Conservation (phyloP, 2,888 invertebrate genomes). For the Clusia tigrina region DNA sequence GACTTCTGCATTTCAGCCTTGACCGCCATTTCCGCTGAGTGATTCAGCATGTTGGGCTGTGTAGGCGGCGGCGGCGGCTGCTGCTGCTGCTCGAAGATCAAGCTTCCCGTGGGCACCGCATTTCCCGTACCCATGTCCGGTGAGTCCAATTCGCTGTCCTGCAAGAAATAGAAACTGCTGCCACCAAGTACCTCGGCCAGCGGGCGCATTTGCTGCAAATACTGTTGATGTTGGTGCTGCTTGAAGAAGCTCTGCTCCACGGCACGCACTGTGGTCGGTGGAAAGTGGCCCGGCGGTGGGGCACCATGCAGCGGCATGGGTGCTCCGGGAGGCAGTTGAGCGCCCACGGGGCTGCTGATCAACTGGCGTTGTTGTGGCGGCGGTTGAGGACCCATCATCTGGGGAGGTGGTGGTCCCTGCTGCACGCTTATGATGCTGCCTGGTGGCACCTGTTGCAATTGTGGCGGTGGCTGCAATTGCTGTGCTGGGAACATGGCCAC, state of each 20-base stretch:
- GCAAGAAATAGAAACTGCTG: conserved; percentile 82
- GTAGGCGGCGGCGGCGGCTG: conserved; percentile 36
- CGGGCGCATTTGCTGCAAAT: conserved; percentile 70
- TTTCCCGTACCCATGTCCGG: conserved; percentile 65
- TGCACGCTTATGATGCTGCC: conserved; percentile 66
- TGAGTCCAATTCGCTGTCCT: conserved; percentile 89
- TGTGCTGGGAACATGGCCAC: conserved; percentile 41
- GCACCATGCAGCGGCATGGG: conserved; percentile 17
- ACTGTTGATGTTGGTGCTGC: conserved; percentile 68
- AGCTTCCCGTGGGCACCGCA: conserved; percentile 26
- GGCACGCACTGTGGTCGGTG: conserved; percentile 70
- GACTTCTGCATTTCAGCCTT: conserved; percentile 42
- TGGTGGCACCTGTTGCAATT: conserved; percentile 58
- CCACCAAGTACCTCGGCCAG: conserved; percentile 79
- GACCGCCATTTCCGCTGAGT: background rate
- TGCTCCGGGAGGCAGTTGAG: conserved; percentile 27
- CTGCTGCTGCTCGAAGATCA: conserved; percentile 40
- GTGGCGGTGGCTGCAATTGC: conserved; percentile 59
- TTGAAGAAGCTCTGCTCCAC: conserved; percentile 73
- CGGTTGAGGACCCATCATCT: conserved; percentile 21
- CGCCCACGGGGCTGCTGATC: conserved; percentile 45
- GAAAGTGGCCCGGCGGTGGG: conserved; percentile 56
- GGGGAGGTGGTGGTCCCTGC: conserved; percentile 57
- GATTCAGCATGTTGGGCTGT: conserved; percentile 10
- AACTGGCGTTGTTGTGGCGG: conserved; percentile 46